Evolutionary conservation across 2,797 vertebrate species (phyloP), one percentile per base, ranked within the genome.

Genomic region (Babyrousa celebensis): DNA sequence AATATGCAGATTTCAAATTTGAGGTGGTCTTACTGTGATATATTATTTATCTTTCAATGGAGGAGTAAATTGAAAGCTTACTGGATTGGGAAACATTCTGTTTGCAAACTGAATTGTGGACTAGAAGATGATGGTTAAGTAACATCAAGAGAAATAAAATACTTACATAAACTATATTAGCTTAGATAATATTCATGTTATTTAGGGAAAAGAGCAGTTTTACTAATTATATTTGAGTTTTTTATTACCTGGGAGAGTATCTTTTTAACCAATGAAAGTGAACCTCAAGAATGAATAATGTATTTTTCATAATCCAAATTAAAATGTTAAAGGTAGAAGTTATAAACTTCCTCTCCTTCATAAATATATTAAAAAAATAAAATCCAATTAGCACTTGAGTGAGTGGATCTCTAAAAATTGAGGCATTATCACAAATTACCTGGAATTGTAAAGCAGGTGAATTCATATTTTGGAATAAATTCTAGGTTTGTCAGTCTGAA

Each of bases 381-480:
- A 89, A 87, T 74, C 18, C 6, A 56, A 78, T 92, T 60, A 87
- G n/a, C 43, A 92, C n/a, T 94, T 71, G 71, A 68, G 12, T 82
- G 56, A 96, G 77, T 75, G 0, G 8, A 85, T 89, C 84, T 5
- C 14, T 91, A 84, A 6, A 96, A 65, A 12, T 88, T 10, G 72
- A 27, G 88, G 1, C 1, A 79, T 54, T 54, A 79, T 92, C 8
- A 21, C 9, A 27, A 87, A 80, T 80, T 88, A 71, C 1, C 89
- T 96, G 29, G 23, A 98, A 95, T 68, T 3, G 0, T 0, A 0
- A n/a, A 85, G 11, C 0, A 3, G 25, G 85, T 0, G 2, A 70
- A 85, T 95, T 92, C 15, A 43, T 0, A 0, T 85, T 97, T 95
- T 96, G 11, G 7, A 96, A 78, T 58, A 72, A 82, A 91, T 90